phyloP scores from a whole-genome alignment of 2,797 vertebrate species.

The Crocidura indochinensis region DNA sequence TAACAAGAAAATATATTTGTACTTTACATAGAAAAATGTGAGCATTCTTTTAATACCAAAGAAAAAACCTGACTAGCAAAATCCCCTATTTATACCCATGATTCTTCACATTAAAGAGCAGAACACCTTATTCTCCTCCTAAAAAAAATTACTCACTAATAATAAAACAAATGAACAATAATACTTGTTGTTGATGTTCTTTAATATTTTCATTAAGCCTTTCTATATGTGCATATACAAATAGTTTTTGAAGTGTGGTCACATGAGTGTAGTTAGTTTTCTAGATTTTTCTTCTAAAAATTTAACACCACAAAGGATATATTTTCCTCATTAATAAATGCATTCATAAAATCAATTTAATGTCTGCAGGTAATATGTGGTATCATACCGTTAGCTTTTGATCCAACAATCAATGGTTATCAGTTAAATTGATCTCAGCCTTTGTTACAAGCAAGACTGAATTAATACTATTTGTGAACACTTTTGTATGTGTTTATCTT shows the following conservation, averaged over 20 bases:
- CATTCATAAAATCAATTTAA: neutral
- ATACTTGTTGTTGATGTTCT: neutral
- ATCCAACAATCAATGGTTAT: neutral
- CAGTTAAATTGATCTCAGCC: conserved; percentile 26
- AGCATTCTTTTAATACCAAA: too few relatives aligned
- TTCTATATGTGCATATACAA: conserved; percentile 24
- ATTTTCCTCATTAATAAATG: conserved; percentile 62
- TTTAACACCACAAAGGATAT: neutral
- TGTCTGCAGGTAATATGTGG: neutral
- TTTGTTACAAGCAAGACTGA: conserved; percentile 44
- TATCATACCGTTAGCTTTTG: neutral
- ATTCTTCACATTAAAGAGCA: too few relatives aligned
- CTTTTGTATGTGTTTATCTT: conserved; percentile 40
- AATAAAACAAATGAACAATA: too few relatives aligned
- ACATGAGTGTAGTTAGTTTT: neutral
- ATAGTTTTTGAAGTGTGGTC: conserved; percentile 33
- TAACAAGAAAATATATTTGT: too few relatives aligned
- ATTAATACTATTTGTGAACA: neutral
- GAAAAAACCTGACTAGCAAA: too few relatives aligned
- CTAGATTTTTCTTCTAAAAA: neutral
- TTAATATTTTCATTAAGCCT: neutral
- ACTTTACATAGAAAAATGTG: too few relatives aligned
- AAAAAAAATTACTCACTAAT: too few relatives aligned
- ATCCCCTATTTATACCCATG: too few relatives aligned
- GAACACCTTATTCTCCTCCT: too few relatives aligned